Base-by-base conservation (phyloP, 2,113 vertebrate genomes). In the Dicentrarchus labrax region DNA sequence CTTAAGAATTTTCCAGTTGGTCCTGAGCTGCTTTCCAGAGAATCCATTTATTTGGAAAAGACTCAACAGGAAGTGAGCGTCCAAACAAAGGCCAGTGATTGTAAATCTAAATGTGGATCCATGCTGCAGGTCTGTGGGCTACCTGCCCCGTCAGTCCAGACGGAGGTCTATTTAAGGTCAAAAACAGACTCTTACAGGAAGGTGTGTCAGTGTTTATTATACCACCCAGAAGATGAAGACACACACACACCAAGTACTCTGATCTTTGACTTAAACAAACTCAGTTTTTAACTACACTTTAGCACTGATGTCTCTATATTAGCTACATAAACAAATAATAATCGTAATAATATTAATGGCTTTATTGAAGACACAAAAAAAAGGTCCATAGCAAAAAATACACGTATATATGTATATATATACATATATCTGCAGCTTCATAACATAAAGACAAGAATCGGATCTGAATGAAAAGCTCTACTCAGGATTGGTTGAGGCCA, bases 21-120 rank as follows among this genome's bases (percentile, higher is more conserved):
- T 92, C 80, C 81, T 53, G 59, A 61, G 83, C 72, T 48, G 56
- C 81, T 84, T 91, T 92, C 82, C 84, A 81, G 66, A 87, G 79
- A 79, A 80, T 86, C 76, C 62, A 82, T 94, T 94, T 95, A 94
- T 96, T 95, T 95, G 87, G 76, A 84, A 92, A 93, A 92, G 93
- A 86, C 91, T 88, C 86, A 91, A 83, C 83, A 94, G 93, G 92
- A 95, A 95, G 91, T 84, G 69, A 60, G 86, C 83, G 80, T 93
- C 91, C 88, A 94, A 95, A 94, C 94, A 95, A 89, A 87, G 84
- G 80, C 68, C 88, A 84, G 82, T 48, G 85, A 87, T 78, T 93
- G 84, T 89, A 93, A 91, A 91, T 90, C 86, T 86, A 80, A 92
- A 79, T 74, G 47, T 75, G 78, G 84, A 70, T 67, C 80, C 59